Conservation (phyloP, 2,888 invertebrate genomes). For the Ischnus inquisitorius region DNA sequence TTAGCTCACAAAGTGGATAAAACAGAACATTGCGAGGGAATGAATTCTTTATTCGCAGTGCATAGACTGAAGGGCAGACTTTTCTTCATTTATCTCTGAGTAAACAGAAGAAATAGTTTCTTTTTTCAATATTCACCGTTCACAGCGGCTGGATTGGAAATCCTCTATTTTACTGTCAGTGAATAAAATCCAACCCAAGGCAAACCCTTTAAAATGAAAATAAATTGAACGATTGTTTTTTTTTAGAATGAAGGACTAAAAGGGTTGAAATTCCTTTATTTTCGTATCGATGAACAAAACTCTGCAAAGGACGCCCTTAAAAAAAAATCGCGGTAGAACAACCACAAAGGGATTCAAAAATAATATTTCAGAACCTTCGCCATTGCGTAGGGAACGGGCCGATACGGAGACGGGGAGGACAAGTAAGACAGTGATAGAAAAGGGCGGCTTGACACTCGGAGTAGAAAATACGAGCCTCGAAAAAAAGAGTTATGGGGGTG, state of each 20-base stretch:
- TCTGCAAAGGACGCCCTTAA: not conserved
- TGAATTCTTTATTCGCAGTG: no score
- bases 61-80: not conserved
- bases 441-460: not conserved
- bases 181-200: no score
- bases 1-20: no score
- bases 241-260: no score
- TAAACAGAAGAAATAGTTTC: not conserved
- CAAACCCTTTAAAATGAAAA: no score
- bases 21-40: no score
- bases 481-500: slow-evolving; percentile 47
- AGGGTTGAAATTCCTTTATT: not conserved
- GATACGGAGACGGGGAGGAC: no score
- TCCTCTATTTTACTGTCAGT: no score
- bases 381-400: not conserved
- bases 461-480: slow-evolving; percentile 25
- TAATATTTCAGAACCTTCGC: not conserved
- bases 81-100: not conserved
- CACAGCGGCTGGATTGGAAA: not conserved
- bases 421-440: no score
- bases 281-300: not conserved
- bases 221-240: no score
- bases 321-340: not conserved
- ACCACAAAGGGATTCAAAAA: slow-evolving; percentile 3
- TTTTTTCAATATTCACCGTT: not conserved